Conservation (phyloP, 2,888 invertebrate genomes). For the Drosophila tripunctata region DNA sequence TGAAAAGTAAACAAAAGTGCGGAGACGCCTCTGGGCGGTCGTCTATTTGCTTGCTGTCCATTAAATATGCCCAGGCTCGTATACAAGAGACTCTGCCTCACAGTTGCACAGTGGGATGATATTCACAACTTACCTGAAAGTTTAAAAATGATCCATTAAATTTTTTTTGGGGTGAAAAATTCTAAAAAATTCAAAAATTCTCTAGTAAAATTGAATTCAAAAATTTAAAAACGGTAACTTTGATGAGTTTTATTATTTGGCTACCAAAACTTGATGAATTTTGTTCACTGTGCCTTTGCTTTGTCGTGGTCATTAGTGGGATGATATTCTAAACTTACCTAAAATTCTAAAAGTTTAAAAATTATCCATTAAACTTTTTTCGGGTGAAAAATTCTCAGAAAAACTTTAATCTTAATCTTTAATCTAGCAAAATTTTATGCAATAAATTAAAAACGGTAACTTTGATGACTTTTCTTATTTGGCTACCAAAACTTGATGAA, state of each 20-base stretch:
- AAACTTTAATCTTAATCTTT: too few relatives aligned
- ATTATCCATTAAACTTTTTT: too few relatives aligned
- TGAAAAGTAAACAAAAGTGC: slow-evolving; percentile 72
- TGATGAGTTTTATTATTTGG: neutral
- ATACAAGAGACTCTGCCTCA: neutral
- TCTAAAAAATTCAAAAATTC: too few relatives aligned
- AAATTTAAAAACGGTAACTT: too few relatives aligned
- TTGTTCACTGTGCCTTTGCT: slow-evolving; percentile 9
- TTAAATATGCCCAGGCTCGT: slow-evolving; percentile 58
- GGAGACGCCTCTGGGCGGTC: slow-evolving; percentile 55
- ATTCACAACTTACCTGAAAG: neutral
- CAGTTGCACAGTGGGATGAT: neutral
- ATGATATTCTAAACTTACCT: too few relatives aligned
- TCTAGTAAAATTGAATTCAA: too few relatives aligned
- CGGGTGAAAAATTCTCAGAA: too few relatives aligned
- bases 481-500: neutral
- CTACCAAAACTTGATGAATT: neutral
- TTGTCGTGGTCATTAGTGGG: slow-evolving; percentile 70
- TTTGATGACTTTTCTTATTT: neutral
- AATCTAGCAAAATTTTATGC: too few relatives aligned
- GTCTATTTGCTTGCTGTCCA: slow-evolving; percentile 58
- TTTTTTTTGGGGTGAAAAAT: too few relatives aligned
- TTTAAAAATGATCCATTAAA: too few relatives aligned
- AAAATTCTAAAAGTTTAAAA: too few relatives aligned
- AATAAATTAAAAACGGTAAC: too few relatives aligned